A percentile compares a stretch with the other conserved stretches of the same genome.
Conservation (phyloP, 2,888 invertebrate species). For the Aphodius sticticus region DNA sequence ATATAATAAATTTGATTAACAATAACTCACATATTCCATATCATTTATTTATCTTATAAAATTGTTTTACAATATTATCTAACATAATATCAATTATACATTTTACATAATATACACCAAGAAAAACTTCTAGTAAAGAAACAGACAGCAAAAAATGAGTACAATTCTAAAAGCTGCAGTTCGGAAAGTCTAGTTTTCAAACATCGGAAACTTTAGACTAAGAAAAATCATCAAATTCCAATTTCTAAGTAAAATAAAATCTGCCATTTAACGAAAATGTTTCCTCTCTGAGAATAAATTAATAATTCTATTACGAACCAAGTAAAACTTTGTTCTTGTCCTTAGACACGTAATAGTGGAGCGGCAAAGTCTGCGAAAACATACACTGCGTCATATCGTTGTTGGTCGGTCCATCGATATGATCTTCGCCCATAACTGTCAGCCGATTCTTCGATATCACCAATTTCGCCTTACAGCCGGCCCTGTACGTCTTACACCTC, state of each 20-base stretch:
- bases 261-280: not conserved
- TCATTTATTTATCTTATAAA: too few species aligned
- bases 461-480: constrained; percentile 49
- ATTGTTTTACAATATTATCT: too few species aligned
- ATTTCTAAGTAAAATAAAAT: too few species aligned
- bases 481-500: constrained; percentile 47
- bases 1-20: too few species aligned
- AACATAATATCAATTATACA: too few species aligned
- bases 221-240: too few species aligned
- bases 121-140: not conserved
- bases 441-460: constrained; percentile 40
- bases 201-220: too few species aligned
- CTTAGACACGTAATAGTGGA: not conserved
- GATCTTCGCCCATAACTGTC: constrained; percentile 6
- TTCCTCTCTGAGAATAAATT: not conserved
- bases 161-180: too few species aligned
- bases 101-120: too few species aligned
- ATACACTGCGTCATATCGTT: constrained; percentile 12
- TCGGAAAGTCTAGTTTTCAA: too few species aligned
- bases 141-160: not conserved
- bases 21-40: too few species aligned
- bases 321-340: not conserved
- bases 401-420: not conserved
- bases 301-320: not conserved
- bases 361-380: not conserved